Conservation (phyloP, 2,797 vertebrate genomes). For the Sebastes hubbsi region DNA sequence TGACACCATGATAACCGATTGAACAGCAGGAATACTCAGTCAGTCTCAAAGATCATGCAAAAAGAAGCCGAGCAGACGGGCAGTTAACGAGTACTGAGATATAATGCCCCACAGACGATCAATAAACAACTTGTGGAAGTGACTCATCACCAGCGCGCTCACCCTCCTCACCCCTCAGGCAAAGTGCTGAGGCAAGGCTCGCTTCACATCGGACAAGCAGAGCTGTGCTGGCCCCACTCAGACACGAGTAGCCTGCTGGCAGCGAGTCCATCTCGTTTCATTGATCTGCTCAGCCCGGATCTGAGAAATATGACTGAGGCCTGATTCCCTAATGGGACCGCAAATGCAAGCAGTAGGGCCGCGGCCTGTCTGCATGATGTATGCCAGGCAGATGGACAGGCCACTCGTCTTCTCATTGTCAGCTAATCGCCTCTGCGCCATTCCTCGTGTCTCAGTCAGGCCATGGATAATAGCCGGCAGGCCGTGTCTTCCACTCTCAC, state of each 20-base stretch:
- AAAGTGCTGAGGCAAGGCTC: constrained; percentile 54
- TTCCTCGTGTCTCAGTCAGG: constrained; percentile 22
- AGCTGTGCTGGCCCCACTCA: constrained; percentile 44
- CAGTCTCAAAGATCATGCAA: constrained; percentile 44
- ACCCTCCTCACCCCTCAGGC: constrained; percentile 30
- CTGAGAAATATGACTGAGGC: constrained; percentile 72
- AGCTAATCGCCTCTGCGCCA: constrained; percentile 54
- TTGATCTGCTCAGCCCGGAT: constrained; percentile 60
- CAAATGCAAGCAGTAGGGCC: constrained; percentile 56
- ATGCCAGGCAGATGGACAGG: constrained; percentile 55
- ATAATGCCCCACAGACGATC: constrained; percentile 32
- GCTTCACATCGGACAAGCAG: not conserved
- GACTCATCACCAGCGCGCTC: constrained; percentile 53
- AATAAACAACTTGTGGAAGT: constrained; percentile 68
- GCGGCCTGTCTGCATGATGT: constrained; percentile 57
- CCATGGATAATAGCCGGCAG: constrained; percentile 49
- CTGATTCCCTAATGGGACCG: constrained; percentile 69
- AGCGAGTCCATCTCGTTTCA: constrained; percentile 60
- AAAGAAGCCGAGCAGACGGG: constrained; percentile 24
- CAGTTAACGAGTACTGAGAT: constrained; percentile 46
- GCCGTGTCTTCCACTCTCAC: not conserved
- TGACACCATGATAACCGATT: constrained; percentile 31
- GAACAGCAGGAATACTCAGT: constrained; percentile 5
- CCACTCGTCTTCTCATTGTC: constrained; percentile 60
- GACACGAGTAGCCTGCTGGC: constrained; percentile 52